Evolutionary conservation across 1,140 invertebrate genomes (phyloP), one percentile per base, ranked within the genome.

Genomic region (Zaprionus kolodkinae): DNA sequence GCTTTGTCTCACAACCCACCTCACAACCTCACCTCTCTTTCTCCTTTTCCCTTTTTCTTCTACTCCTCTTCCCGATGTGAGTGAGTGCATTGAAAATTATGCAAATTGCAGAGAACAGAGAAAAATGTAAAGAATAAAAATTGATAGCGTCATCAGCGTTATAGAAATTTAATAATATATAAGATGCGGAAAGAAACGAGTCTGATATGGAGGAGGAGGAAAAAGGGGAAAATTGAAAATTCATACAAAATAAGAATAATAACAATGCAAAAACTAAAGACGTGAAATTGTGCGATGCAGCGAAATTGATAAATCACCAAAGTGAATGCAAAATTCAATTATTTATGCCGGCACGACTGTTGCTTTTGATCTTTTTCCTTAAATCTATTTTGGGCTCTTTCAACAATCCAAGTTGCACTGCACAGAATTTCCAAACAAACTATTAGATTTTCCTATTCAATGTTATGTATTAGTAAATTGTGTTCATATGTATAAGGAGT

Each of bases 81-180:
- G 10, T 10, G 48, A 54, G 64, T 71, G 73, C 83, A 82, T 87
- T 87, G 79, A 87, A 87, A 79, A 86, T 86, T 86, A 86, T 86
- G 83, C 84, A 87, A 87, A 88, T 83, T 70, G 69, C 33, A 77
- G 62, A 36, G 48, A 38, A 57, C 40, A 54, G 25, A 57, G n/a
- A 56, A 50, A 50, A 76, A 36, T 48, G 27, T 48, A 10, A 17
- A 61, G 59, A 64, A 65, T 57, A 77, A 70, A 78, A 59, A 48
- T 52, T 57, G 54, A 78, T 60, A 57, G 52, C 59, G 30, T 66
- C 64, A 73, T 76, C 67, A 75, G 67, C 75, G 54, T 74, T 81
- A 80, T 85, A 74, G 75, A 74, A 81, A 82, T 80, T 83, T 79
- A 84, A 81, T 79, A 84, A 81, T 84, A 78, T 69, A 78, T 48